Conservation (phyloP, 2,797 vertebrate genomes). For the Siniperca obscura region DNA sequence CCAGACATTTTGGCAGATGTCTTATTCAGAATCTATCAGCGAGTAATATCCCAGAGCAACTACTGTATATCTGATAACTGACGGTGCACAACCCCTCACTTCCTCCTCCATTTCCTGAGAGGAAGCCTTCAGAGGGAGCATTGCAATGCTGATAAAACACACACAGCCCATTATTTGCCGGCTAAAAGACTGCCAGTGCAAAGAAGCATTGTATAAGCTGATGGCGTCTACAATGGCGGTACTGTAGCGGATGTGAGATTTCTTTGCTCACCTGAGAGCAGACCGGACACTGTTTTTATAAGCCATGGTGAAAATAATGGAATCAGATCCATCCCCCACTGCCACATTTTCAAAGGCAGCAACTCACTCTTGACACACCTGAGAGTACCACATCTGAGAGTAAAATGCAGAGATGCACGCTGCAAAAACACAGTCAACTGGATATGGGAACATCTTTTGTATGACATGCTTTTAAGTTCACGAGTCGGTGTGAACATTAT, state of each 20-base stretch:
- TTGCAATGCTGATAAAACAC: conserved; percentile 76
- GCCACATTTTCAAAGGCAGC: conserved; percentile 29
- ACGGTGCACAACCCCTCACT: conserved; percentile 73
- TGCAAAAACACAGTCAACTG: conserved; percentile 24
- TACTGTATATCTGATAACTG: conserved; percentile 81
- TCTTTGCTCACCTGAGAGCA: conserved; percentile 46
- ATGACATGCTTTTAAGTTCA: conserved; percentile 28
- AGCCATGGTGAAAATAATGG: conserved; percentile 41
- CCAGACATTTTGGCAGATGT: conserved; percentile 75
- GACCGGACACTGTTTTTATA: conserved; percentile 44
- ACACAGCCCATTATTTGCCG: conserved; percentile 76
- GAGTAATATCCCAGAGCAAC: conserved; percentile 80
- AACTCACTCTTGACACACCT: conserved; percentile 26
- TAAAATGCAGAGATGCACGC: conserved; percentile 17
- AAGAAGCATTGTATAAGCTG: conserved; percentile 61
- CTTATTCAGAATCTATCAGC: conserved; percentile 80
- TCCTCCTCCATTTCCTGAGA: conserved; percentile 83
- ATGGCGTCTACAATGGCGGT: conserved; percentile 45
- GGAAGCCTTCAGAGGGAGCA: conserved; percentile 72
- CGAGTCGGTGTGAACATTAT: conserved; percentile 38
- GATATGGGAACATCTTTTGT: conserved; percentile 32
- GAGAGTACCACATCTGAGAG: conserved; percentile 24
- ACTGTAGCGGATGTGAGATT: conserved; percentile 42
- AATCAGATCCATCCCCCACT: conserved; percentile 24
- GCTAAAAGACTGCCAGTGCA: conserved; percentile 76